Percentiles rank a stretch among this genome's conserved stretches.
phyloP scores from a whole-genome alignment of 2,113 vertebrate genomes.

The Rhinolophus sinicus region DNA sequence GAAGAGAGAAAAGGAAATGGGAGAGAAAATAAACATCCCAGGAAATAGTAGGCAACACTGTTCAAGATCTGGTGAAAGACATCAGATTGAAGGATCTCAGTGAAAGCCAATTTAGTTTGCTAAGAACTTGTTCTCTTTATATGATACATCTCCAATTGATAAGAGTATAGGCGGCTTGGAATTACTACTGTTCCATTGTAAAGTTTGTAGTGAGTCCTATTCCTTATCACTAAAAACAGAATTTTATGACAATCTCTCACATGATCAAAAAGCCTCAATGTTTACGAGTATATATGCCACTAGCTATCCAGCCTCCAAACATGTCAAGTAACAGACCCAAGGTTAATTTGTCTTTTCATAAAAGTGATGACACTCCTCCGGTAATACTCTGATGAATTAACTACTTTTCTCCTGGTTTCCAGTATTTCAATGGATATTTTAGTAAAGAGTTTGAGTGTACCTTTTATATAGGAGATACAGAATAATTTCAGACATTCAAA shows the following conservation, averaged over 20 bases:
- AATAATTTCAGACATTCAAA: not conserved
- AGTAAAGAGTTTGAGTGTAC: not conserved
- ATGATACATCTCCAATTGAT: not conserved
- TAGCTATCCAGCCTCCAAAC: not conserved
- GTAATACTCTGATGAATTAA: not conserved
- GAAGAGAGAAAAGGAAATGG: not conserved
- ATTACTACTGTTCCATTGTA: not conserved
- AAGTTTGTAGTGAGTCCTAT: not conserved
- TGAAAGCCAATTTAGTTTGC: not conserved
- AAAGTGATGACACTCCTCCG: not conserved
- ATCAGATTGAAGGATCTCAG: not conserved
- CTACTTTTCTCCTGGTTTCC: not conserved
- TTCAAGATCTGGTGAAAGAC: not conserved
- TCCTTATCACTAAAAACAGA: not conserved
- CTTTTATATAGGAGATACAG: not conserved
- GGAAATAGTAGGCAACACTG: not conserved
- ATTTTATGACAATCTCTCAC: not conserved
- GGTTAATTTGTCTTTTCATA: not conserved
- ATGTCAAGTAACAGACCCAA: not conserved
- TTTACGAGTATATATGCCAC: not conserved
- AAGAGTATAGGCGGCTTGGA: too few relatives aligned
- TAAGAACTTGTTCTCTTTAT: not conserved
- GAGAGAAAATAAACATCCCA: not conserved
- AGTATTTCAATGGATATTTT: not conserved
- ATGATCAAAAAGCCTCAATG: not conserved